phyloP scores from a whole-genome alignment of 2,888 invertebrate genomes.

The Tetragnatha montana region DNA sequence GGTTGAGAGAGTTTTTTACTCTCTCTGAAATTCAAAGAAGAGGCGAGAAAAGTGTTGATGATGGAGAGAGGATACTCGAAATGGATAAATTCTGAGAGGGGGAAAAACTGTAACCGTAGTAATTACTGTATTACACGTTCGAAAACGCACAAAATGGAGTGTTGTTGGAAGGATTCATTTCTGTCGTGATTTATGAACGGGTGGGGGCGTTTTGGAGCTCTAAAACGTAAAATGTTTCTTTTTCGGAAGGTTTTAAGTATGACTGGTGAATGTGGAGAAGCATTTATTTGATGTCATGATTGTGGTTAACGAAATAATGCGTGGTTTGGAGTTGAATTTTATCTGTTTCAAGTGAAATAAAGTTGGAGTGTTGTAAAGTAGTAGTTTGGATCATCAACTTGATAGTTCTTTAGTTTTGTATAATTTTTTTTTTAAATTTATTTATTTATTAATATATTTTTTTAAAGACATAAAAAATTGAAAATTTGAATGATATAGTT shows the following conservation, averaged over 20 bases:
- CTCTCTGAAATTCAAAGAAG: neutral
- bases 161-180: neutral
- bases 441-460: too few relatives aligned
- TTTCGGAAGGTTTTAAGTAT: neutral
- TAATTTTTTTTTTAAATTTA: too few relatives aligned
- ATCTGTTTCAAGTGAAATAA: too few relatives aligned
- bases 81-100: conserved; percentile 12
- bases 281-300: neutral
- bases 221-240: neutral
- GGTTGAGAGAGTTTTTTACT: conserved; percentile 19
- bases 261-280: neutral
- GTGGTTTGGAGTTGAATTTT: neutral
- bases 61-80: neutral
- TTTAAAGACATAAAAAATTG: too few relatives aligned
- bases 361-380: too few relatives aligned
- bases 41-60: neutral
- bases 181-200: conserved; percentile 28
- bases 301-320: neutral
- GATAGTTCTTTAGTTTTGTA: too few relatives aligned
- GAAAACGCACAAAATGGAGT: neutral
- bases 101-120: conserved; percentile 24
- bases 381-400: too few relatives aligned
- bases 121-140: conserved; percentile 19
- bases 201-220: neutral
- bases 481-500: too few relatives aligned